phyloP scores from a whole-genome alignment of 2,888 invertebrate species.

The Acanthacorydalis orientalis region DNA sequence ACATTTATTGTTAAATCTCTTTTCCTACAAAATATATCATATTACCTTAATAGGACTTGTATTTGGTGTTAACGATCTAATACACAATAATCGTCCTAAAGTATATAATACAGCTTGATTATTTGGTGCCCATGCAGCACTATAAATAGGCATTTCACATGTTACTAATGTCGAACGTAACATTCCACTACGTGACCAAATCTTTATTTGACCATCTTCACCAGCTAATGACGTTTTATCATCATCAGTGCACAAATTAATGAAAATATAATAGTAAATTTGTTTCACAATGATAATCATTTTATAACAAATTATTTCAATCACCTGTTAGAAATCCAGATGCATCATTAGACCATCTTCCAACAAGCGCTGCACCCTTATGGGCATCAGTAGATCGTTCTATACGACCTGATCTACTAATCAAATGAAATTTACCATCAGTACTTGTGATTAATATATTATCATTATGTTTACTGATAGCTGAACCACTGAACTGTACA shows the following conservation, averaged over 20 bases:
- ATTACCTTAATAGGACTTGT: slow-evolving; percentile 52
- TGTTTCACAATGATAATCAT: not conserved
- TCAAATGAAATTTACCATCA: slow-evolving; percentile 81
- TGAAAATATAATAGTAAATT: not conserved
- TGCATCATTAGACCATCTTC: slow-evolving; percentile 90
- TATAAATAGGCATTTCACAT: slow-evolving; percentile 65
- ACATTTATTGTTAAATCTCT: too few species aligned
- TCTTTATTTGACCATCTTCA: slow-evolving; percentile 91
- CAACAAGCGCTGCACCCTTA: slow-evolving; percentile 72
- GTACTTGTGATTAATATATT: slow-evolving; percentile 72
- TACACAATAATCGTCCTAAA: slow-evolving; percentile 45
- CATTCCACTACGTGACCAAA: slow-evolving; percentile 94
- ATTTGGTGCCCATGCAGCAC: slow-evolving; percentile 68
- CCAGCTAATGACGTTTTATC: slow-evolving; percentile 43
- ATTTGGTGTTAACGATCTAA: slow-evolving; percentile 58
- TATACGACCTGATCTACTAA: slow-evolving; percentile 76
- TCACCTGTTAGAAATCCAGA: slow-evolving; percentile 80
- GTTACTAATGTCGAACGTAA: slow-evolving; percentile 75
- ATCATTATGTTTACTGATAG: slow-evolving; percentile 40
- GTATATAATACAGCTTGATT: slow-evolving; percentile 51
- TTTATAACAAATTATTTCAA: not conserved
- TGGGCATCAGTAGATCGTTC: slow-evolving; percentile 91
- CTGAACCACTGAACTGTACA: slow-evolving; percentile 41
- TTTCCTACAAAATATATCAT: not conserved
- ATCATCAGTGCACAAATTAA: not conserved